Conservation (phyloP, 2,888 invertebrate genomes). For the Drosophila rellima region DNA sequence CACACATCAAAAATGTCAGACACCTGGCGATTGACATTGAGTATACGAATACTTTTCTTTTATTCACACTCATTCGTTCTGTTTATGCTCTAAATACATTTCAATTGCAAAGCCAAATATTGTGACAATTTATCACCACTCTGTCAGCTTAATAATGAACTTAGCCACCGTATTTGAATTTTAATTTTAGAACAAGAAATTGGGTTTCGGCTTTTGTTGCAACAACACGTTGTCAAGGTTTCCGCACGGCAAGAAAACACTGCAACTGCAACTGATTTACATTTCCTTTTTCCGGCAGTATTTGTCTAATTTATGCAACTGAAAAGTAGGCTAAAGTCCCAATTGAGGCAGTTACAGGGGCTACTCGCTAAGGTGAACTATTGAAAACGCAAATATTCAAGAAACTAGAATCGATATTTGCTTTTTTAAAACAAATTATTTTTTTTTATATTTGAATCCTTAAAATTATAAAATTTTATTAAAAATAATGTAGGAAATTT, state of each 20-base stretch:
- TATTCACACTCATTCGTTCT: slow-evolving; percentile 21
- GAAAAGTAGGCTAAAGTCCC: slow-evolving; percentile 16
- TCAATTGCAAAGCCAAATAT: slow-evolving; percentile 41
- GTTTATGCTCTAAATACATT: slow-evolving; percentile 27
- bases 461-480: no score
- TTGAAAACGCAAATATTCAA: neutral
- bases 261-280: slow-evolving; percentile 22
- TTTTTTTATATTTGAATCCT: no score
- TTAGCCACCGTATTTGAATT: slow-evolving; percentile 22
- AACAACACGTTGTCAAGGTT: slow-evolving; percentile 7
- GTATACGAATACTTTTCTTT: slow-evolving; percentile 7
- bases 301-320: slow-evolving; percentile 34
- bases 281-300: slow-evolving; percentile 39
- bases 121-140: slow-evolving; percentile 31
- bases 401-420: neutral
- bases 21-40: slow-evolving; percentile 64
- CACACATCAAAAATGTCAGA: slow-evolving; percentile 66
- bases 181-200: slow-evolving; percentile 14
- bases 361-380: neutral
- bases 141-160: slow-evolving; percentile 55
- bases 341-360: neutral
- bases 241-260: slow-evolving; percentile 10
- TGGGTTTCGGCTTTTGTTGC: neutral
- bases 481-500: no score
- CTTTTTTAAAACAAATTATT: no score